phyloP scores from a whole-genome alignment of 2,797 vertebrate species.

The Poecilia wingei region DNA sequence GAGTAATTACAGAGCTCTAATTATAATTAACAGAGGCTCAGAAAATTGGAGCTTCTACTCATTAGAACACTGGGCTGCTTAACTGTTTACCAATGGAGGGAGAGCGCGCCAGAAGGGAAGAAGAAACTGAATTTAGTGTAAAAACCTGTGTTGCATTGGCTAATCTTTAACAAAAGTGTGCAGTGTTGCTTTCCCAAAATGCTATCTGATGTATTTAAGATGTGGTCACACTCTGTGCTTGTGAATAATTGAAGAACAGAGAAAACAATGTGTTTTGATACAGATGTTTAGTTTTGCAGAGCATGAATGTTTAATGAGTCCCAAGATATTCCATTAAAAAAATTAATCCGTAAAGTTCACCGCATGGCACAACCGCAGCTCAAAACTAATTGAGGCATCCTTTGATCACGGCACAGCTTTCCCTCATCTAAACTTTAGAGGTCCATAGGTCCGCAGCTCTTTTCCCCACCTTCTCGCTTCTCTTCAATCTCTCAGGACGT shows the following conservation, averaged over 20 bases:
- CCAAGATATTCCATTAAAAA: slow-evolving; percentile 44
- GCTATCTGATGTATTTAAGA: slow-evolving; percentile 21
- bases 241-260: slow-evolving; percentile 25
- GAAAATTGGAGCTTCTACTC: slow-evolving; percentile 65
- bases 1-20: slow-evolving; percentile 75
- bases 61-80: slow-evolving; percentile 65
- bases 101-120: slow-evolving; percentile 39
- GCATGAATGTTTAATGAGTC: slow-evolving; percentile 47
- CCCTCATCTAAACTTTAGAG: slow-evolving; percentile 37
- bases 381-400: slow-evolving; percentile 42
- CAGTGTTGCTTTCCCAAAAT: slow-evolving; percentile 34
- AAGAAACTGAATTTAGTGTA: slow-evolving; percentile 55
- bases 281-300: slow-evolving; percentile 36
- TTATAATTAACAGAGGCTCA: slow-evolving; percentile 72
- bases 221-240: slow-evolving; percentile 4
- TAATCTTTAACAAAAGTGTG: slow-evolving; percentile 38
- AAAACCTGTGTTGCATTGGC: slow-evolving; percentile 39
- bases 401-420: slow-evolving; percentile 63
- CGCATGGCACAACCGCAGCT: slow-evolving; percentile 33
- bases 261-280: slow-evolving; percentile 43
- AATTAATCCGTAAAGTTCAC: slow-evolving; percentile 43
- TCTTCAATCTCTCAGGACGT: slow-evolving; percentile 48
- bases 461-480: slow-evolving; percentile 22
- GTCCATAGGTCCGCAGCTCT: slow-evolving; percentile 40
- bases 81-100: slow-evolving; percentile 68